Evolutionary conservation across 2,888 invertebrate species (phyloP).

Genomic region (Megalurothrips usitatus): DNA sequence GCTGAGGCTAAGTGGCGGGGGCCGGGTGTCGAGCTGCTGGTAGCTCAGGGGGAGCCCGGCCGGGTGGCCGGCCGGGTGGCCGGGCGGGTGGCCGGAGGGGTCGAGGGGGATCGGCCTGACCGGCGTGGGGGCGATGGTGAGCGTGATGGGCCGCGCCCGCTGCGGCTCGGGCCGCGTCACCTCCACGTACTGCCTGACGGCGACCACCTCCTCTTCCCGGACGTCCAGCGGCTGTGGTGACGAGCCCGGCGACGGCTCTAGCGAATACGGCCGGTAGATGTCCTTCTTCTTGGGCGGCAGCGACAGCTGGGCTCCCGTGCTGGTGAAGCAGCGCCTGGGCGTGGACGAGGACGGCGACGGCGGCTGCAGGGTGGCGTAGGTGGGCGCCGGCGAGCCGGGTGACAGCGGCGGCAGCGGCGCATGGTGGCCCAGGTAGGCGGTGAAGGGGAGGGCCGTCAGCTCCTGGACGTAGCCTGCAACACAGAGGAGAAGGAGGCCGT

Average conservation of each 20-base stretch:
- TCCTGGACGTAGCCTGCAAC: slow-evolving; percentile 71
- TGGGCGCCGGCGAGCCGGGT: slow-evolving; percentile 47
- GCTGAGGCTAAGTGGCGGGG: slow-evolving; percentile 31
- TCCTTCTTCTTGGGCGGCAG: slow-evolving; percentile 88
- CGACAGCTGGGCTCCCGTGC: slow-evolving; percentile 53
- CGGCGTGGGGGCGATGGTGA: slow-evolving; percentile 34
- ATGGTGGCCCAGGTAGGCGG: slow-evolving; percentile 39
- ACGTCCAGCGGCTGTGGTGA: slow-evolving; percentile 25
- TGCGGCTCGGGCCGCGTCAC: slow-evolving; percentile 31
- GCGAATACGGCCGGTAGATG: slow-evolving; percentile 82
- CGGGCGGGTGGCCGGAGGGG: slow-evolving; percentile 35
- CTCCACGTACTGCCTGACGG: slow-evolving; percentile 34
- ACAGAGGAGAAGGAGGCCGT: slow-evolving; percentile 33
- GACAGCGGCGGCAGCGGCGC: slow-evolving; percentile 38
- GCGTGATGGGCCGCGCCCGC: slow-evolving; percentile 25
- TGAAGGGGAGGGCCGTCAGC: slow-evolving; percentile 45
- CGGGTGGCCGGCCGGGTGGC: background rate
- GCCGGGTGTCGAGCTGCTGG: slow-evolving; percentile 29
- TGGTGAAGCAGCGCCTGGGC: slow-evolving; percentile 63
- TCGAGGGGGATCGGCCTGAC: slow-evolving; percentile 36
- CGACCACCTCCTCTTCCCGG: slow-evolving; percentile 25
- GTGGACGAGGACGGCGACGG: slow-evolving; percentile 64
- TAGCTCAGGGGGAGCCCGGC: slow-evolving; percentile 14
- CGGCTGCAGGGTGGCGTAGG: slow-evolving; percentile 35
- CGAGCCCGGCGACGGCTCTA: slow-evolving; percentile 47